Conservation (phyloP, 2,797 vertebrate species). For the Crocodylus rhombifer region DNA sequence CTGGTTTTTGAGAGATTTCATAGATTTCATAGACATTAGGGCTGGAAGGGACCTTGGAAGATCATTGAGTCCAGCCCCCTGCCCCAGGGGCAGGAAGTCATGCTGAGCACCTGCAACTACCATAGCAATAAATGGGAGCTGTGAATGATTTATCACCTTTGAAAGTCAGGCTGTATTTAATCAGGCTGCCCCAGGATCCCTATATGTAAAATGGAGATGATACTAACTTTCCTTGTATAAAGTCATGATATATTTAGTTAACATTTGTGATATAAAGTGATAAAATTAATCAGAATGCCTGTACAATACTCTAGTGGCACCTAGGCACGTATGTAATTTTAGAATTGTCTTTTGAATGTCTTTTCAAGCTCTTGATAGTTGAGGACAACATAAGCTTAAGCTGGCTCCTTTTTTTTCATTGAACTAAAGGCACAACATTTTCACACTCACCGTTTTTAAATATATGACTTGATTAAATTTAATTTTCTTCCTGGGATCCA, state of each 20-base stretch:
- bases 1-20: no score
- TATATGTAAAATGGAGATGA: not conserved
- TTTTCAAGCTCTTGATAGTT: not conserved
- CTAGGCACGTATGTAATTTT: not conserved
- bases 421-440: not conserved
- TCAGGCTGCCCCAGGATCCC: not conserved
- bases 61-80: no score
- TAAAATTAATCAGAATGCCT: not conserved
- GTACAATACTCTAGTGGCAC: not conserved
- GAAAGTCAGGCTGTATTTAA: not conserved
- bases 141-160: not conserved
- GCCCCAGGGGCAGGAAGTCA: not conserved
- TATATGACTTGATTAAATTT: not conserved
- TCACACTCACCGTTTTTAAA: not conserved
- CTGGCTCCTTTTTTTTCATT: not conserved
- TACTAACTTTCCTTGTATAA: conserved; percentile 2
- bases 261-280: conserved; percentile 4
- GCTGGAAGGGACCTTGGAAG: no score
- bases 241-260: not conserved
- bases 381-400: not conserved
- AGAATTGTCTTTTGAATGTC: not conserved
- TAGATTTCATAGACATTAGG: not conserved
- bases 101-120: not conserved
- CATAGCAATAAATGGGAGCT: not conserved
- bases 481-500: not conserved